phyloP scores from a whole-genome alignment of 2,888 invertebrate species.

The Scaeva pyrastri region DNA sequence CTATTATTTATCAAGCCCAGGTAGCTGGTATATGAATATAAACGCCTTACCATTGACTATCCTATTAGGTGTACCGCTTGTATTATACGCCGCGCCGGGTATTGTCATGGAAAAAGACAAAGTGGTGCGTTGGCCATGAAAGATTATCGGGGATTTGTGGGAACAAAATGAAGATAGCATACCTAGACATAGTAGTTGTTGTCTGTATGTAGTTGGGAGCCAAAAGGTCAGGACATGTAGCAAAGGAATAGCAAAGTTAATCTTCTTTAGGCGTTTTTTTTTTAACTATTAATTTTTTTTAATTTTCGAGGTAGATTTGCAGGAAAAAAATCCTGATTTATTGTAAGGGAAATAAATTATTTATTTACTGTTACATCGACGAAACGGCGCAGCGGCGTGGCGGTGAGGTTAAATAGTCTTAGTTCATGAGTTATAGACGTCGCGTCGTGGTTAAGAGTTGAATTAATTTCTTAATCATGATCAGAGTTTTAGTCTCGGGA shows the following conservation, averaged over 20 bases:
- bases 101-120: constrained; percentile 24
- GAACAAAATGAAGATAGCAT: constrained; percentile 23
- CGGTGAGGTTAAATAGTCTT: not conserved
- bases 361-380: not conserved
- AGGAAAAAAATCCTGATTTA: not conserved
- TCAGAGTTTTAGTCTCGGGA: too few species aligned
- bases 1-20: constrained; percentile 48
- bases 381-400: too few species aligned
- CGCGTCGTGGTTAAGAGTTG: not conserved
- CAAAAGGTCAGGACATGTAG: constrained; percentile 44
- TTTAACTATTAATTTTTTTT: constrained; percentile 7
- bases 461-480: not conserved
- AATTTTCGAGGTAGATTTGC: constrained; percentile 10
- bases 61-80: not conserved
- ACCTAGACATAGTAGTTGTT: too few species aligned
- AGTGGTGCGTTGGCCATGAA: constrained; percentile 42
- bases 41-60: not conserved
- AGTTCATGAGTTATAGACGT: not conserved
- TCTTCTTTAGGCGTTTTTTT: constrained; percentile 42
- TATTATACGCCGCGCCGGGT: not conserved
- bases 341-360: not conserved
- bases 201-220: not conserved
- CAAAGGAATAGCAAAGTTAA: constrained; percentile 29
- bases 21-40: constrained; percentile 21
- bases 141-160: constrained; percentile 57